Conservation (phyloP, 2,888 invertebrate species). For the Cactoblastis cactorum region DNA sequence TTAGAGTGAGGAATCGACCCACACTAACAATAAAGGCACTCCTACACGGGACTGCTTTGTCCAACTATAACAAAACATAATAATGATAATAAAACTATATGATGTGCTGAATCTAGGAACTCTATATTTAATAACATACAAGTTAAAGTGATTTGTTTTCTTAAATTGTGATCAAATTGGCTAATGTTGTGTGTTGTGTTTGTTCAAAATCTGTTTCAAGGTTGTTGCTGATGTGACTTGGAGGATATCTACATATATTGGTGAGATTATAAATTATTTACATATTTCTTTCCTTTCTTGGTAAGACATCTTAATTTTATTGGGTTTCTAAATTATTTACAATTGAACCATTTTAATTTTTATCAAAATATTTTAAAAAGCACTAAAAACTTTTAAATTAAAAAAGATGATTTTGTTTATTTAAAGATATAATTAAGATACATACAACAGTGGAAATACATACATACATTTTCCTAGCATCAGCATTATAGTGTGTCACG, state of each 20-base stretch:
- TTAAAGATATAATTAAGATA: too few species aligned
- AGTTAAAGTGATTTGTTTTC: slow-evolving; percentile 26
- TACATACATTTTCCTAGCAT: too few species aligned
- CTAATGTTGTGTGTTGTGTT: slow-evolving; percentile 7
- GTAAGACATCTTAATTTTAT: too few species aligned
- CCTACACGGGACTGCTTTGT: slow-evolving; percentile 63
- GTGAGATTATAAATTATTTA: slow-evolving; percentile 26
- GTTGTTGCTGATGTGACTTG: slow-evolving; percentile 34
- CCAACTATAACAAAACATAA: slow-evolving; percentile 33
- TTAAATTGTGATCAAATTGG: slow-evolving; percentile 10
- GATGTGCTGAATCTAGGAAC: slow-evolving; percentile 32
- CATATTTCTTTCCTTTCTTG: not conserved
- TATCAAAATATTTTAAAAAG: too few species aligned
- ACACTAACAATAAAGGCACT: slow-evolving; percentile 66
- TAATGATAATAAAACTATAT: slow-evolving; percentile 49
- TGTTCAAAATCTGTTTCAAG: slow-evolving; percentile 42
- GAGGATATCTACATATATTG: slow-evolving; percentile 27
- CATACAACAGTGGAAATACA: too few species aligned
- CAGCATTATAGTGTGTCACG: too few species aligned
- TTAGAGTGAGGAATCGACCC: slow-evolving; percentile 61
- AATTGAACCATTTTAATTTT: too few species aligned
- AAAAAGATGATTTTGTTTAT: too few species aligned
- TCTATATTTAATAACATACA: slow-evolving; percentile 26
- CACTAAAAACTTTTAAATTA: too few species aligned
- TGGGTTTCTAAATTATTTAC: too few species aligned